Base-by-base conservation (phyloP, 2,888 invertebrate genomes). In the Yponomeuta plumbellus region DNA sequence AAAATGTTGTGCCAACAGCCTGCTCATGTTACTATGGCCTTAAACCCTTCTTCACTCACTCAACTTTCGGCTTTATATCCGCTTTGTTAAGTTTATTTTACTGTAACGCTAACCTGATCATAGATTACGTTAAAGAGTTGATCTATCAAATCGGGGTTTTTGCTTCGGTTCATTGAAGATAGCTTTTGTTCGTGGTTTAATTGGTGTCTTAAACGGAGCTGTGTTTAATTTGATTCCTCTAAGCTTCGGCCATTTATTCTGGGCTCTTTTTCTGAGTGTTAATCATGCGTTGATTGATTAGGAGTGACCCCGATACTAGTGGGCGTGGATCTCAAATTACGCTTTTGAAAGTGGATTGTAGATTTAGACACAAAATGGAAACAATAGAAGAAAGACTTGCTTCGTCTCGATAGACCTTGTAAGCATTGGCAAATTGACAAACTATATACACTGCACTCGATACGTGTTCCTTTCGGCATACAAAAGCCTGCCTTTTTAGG, bases 1-100 rank as follows among this genome's bases (percentile, higher is more conserved):
- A 85, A 90, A 89, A 90, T 89, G 90, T 88, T 89, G 88, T 89
- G 88, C 90, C 89, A 91, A 91, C 90, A 90, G 84, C 85, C 88
- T 85, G 84, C 84, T 86, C 81, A 72, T 73, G 78, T 86, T 83
- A 80, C 83, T 75, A 71, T 68, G 66, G 66, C 39, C 68, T 69
- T 68, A 69, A 69, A 67, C 63, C 66, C 22, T 22, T 0, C 2
- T 20, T 5, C 0, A 1, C 34, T 5, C 56, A 56, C 61, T 59
- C 21, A 11, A 80, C 72, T 73, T 68, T 79, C 26, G 69, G 70
- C 73, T 72, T 70, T 81, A 73, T 34, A 0, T 0, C 0, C 0
- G 75, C 68, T 1, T 58, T 62, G 76, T 78, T 80, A 2, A 66
- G 6, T 39, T 73, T 69, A 0, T 11, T 5, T 2, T 4, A 6